A percentile compares a stretch with the other conserved stretches of the same genome.
Evolutionary conservation across 2,113 vertebrate species (phyloP).

Genomic region (Strigops habroptila): DNA sequence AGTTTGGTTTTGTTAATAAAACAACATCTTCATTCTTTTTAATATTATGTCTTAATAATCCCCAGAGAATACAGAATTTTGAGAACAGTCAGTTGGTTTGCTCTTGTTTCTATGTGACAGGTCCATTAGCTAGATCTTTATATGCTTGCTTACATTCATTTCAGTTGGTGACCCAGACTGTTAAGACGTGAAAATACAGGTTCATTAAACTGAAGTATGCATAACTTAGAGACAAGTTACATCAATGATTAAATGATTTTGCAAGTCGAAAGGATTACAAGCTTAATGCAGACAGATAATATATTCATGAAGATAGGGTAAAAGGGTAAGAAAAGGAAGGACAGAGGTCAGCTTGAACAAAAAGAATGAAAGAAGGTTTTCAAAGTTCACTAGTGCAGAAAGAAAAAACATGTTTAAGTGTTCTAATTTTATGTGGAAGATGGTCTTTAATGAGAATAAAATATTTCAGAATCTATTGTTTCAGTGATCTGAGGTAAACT

Average conservation of each 20-base stretch:
- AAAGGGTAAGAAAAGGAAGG: background rate
- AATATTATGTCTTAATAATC: background rate
- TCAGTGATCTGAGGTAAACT: background rate
- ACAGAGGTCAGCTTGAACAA: background rate
- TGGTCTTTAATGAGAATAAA: background rate
- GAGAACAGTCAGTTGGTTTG: background rate
- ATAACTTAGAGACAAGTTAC: background rate
- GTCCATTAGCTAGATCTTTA: background rate
- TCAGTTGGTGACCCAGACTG: background rate
- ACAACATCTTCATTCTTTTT: background rate
- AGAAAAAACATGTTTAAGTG: background rate
- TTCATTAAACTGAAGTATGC: slow-evolving; percentile 12
- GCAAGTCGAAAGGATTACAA: background rate
- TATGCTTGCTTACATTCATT: slow-evolving; percentile 4
- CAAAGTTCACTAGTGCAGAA: background rate
- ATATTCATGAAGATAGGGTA: background rate
- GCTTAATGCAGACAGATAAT: background rate
- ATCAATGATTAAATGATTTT: background rate
- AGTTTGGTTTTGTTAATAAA: background rate
- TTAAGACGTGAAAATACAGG: slow-evolving; percentile 12
- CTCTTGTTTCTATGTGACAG: background rate
- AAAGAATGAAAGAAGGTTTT: background rate
- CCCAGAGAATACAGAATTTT: background rate
- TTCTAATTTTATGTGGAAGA: background rate
- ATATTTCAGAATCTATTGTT: background rate